phyloP scores from a whole-genome alignment of 2,113 vertebrate species.

The Myxocyprinus asiaticus region DNA sequence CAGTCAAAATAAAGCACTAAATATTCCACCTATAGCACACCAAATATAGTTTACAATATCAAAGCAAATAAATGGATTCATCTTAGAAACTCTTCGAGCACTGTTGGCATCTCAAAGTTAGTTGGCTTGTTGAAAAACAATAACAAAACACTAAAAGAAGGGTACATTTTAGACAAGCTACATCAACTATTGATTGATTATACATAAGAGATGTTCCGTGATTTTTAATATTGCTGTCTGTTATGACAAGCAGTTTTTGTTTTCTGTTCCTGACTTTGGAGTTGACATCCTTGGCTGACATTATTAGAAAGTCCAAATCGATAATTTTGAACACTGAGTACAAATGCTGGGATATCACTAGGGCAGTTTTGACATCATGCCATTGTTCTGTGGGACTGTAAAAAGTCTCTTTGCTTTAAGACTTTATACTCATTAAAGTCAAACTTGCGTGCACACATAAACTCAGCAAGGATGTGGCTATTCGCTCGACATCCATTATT shows the following conservation, averaged over 20 bases:
- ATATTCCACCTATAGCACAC: slow-evolving; percentile 10
- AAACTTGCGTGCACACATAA: background rate
- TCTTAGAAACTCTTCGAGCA: too few species aligned
- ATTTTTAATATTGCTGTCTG: too few species aligned
- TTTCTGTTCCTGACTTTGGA: background rate
- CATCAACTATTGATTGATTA: too few species aligned
- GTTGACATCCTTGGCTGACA: background rate
- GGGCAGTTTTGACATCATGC: background rate
- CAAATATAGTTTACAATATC: slow-evolving; percentile 29
- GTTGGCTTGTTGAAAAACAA: too few species aligned
- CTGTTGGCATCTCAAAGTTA: too few species aligned
- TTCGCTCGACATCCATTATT: background rate
- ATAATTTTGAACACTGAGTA: background rate
- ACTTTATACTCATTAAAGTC: background rate
- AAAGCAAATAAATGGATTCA: background rate
- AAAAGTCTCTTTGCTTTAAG: background rate
- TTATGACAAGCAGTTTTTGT: too few species aligned
- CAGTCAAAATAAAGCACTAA: slow-evolving; percentile 23
- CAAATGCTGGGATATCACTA: background rate
- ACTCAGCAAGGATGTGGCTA: background rate
- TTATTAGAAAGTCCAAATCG: slow-evolving; percentile 1
- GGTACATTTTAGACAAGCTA: too few species aligned
- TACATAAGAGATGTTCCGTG: too few species aligned
- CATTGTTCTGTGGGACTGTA: background rate
- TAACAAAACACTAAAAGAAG: too few species aligned